phyloP scores from a whole-genome alignment of 2,888 invertebrate genomes.

The Nipponacmea schrenckii region DNA sequence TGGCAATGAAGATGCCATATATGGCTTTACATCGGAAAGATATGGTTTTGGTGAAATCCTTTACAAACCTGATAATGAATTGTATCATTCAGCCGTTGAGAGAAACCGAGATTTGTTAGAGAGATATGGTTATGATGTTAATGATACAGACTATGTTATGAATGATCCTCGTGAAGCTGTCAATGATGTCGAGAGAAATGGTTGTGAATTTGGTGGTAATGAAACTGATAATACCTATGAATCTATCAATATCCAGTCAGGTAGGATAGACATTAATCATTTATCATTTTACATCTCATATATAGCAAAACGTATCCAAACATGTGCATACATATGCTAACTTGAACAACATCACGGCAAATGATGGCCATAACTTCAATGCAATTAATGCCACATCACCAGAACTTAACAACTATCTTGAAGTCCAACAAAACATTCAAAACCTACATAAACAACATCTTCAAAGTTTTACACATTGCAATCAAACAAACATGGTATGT shows the following conservation, averaged over 20 bases:
- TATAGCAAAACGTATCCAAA: too few species aligned
- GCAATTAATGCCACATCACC: too few species aligned
- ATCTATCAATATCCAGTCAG: background rate
- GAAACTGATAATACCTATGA: constrained; percentile 3
- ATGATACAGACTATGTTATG: background rate
- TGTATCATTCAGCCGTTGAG: background rate
- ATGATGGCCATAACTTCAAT: too few species aligned
- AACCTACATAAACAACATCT: too few species aligned
- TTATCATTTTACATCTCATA: too few species aligned
- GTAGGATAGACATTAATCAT: background rate
- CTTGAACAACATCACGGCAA: too few species aligned
- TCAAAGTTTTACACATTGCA: too few species aligned
- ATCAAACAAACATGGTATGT: too few species aligned
- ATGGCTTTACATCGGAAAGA: background rate
- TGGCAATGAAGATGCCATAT: background rate
- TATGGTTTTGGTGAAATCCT: background rate
- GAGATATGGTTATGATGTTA: background rate
- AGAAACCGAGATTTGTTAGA: background rate
- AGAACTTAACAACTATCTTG: too few species aligned
- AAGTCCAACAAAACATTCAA: too few species aligned
- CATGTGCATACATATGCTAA: too few species aligned
- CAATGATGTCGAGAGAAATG: background rate
- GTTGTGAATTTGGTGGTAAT: background rate
- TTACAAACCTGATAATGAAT: background rate
- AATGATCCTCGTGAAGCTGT: background rate